phyloP scores from a whole-genome alignment of 2,797 vertebrate species.

The Cynodonichthys magdalenae region DNA sequence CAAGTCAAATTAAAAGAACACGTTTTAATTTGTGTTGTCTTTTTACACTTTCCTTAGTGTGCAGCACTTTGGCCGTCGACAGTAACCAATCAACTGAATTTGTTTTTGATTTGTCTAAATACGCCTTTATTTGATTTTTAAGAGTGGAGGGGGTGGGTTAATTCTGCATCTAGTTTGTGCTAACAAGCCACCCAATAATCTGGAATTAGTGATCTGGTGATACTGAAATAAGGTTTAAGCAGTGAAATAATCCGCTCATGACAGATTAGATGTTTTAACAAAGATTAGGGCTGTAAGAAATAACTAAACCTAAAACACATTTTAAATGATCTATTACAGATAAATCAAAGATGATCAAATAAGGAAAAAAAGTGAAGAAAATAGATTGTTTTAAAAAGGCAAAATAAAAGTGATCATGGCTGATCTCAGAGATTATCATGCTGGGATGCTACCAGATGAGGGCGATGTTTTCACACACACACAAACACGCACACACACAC shows the following conservation, averaged over 20 bases:
- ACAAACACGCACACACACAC: background rate
- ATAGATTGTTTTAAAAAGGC: conserved; percentile 8
- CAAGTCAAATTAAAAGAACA: background rate
- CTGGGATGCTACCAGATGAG: conserved; percentile 44
- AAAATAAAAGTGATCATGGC: conserved; percentile 23
- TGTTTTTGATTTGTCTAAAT: no score
- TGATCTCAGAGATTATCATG: conserved; percentile 69
- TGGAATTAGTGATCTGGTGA: conserved; percentile 24
- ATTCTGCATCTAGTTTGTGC: background rate
- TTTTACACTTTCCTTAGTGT: no score
- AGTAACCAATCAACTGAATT: no score
- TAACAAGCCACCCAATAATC: conserved; percentile 14
- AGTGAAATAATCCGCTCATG: conserved; percentile 40
- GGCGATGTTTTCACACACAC: conserved; percentile 10
- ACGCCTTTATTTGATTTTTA: background rate
- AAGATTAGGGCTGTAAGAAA: conserved; percentile 21
- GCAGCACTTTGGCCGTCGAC: no score
- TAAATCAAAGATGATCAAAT: background rate
- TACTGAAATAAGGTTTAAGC: conserved; percentile 16
- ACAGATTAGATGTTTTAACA: conserved; percentile 39
- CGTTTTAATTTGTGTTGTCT: no score
- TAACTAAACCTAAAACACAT: background rate
- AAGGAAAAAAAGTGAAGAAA: background rate
- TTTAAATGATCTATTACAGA: background rate
- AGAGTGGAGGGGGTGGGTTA: no score